Base-by-base conservation (phyloP, 2,113 vertebrate genomes). In the Scortum barcoo region DNA sequence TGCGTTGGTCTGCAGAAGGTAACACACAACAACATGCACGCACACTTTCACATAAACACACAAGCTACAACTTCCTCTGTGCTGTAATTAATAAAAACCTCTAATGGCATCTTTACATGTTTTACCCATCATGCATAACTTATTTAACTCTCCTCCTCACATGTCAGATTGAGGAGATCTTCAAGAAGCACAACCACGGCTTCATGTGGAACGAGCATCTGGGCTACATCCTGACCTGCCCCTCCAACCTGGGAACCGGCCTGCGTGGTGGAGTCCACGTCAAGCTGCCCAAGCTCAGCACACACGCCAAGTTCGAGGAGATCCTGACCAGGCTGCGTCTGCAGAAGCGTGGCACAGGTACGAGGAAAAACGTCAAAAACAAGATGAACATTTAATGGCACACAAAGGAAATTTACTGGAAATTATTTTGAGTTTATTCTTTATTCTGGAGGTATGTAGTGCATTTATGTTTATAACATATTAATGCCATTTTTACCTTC, bases 321-420 rank as follows among this genome's bases (percentile, higher is more conserved):
- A 95, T 96, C 82, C 96, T 99, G 76, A 95, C 87, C 84, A 97
- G 97, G 38, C 96, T 98, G 82, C 97, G 97, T 66, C 96, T 99
- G 94, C 97, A 99, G 96, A 99, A 99, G 86, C 96, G 97, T n/a
- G 97, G 97, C 94, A 98, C 97, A 95, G 97, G 97, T 98, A 89
- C 68, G 0, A 8, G 36, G 24, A 24, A 13, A 8, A 51, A 12
- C 22, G 7, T 30, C 7, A 28, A 46, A 7, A 1, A 5, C 24
- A 67, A 12, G 6, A 30, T 20, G 20, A 1, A 16, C 16, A 48
- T 66, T 50, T 50, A 33, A 22, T 22, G 7, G 26, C 26, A 30
- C 26, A 57, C 24, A 57, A 67, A 65, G 22, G n/a, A 42, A 20
- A 48, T 30, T 0, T 30, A 12, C 16, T 20, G 26, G 2, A 30